Conservation (phyloP, 2,113 vertebrate genomes). For the Megaceryle torquata region DNA sequence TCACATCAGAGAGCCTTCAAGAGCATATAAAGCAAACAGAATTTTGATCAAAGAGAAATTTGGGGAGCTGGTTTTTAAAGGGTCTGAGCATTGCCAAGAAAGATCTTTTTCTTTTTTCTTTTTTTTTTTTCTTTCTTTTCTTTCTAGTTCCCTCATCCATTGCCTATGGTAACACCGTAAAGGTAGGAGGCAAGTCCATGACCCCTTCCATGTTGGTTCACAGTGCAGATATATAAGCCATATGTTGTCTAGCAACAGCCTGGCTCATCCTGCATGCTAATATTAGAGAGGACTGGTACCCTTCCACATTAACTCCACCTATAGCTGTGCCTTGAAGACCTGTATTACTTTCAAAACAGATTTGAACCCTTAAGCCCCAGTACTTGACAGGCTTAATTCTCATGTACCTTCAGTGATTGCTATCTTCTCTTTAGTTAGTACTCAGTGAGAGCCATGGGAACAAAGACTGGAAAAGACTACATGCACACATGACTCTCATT, state of each 20-base stretch:
- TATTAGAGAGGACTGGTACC: not conserved
- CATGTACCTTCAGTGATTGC: not conserved
- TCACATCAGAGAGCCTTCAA: not conserved
- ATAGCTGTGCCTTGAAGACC: not conserved
- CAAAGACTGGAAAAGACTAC: not conserved
- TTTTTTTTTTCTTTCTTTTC: too few relatives aligned
- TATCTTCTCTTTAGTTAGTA: not conserved
- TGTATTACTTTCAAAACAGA: not conserved
- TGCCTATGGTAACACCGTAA: not conserved
- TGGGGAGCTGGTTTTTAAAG: not conserved
- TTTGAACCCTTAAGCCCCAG: not conserved
- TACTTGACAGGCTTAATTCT: not conserved
- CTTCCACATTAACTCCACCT: not conserved
- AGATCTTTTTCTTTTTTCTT: not conserved
- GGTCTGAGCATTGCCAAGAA: not conserved
- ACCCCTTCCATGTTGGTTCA: not conserved
- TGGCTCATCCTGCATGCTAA: not conserved
- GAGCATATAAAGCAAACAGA: constrained; percentile 4
- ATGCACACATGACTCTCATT: accelerated
- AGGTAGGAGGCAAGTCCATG: not conserved
- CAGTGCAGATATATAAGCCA: not conserved
- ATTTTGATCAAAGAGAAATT: not conserved
- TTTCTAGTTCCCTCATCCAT: not conserved
- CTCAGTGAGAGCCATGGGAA: not conserved
- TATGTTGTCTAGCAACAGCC: not conserved